A percentile compares a stretch with the other conserved stretches of the same genome.
Evolutionary conservation across 2,113 vertebrate genomes (phyloP).

Genomic region (Scatophagus argus): DNA sequence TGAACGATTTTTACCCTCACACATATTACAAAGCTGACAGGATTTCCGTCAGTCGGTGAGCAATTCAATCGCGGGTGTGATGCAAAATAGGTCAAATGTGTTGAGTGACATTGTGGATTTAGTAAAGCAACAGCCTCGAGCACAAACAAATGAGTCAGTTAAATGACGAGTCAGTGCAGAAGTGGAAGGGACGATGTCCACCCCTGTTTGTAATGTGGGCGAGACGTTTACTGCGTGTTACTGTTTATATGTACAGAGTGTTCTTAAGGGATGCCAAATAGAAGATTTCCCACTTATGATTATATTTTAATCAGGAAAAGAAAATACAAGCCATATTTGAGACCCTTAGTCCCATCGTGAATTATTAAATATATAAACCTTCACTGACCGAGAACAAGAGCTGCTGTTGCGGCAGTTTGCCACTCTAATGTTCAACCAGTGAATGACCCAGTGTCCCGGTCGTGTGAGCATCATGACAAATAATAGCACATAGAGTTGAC

Average conservation of each 20-base stretch:
- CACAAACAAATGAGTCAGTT: not conserved
- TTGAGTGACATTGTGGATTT: not conserved
- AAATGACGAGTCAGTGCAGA: not conserved
- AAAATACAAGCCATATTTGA: not conserved
- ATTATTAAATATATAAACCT: not conserved
- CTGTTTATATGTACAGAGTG: not conserved
- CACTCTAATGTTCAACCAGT: not conserved
- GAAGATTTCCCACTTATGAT: not conserved
- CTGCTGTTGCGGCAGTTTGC: not conserved
- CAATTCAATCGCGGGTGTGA: not conserved
- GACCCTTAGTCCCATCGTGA: not conserved
- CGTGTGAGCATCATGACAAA: not conserved
- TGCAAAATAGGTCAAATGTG: constrained; percentile 8
- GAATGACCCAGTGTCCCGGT: not conserved
- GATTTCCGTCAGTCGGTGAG: constrained; percentile 31
- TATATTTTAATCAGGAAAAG: not conserved
- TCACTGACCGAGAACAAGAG: not conserved
- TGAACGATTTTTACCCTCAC: not conserved
- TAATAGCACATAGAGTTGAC: not conserved
- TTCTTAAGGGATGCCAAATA: not conserved
- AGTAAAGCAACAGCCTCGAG: not conserved
- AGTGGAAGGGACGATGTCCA: not conserved
- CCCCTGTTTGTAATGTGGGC: not conserved
- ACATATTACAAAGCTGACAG: not conserved
- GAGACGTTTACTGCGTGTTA: not conserved